Evolutionary conservation across 2,797 vertebrate species (phyloP).

Genomic region (Anguilla marmorata): DNA sequence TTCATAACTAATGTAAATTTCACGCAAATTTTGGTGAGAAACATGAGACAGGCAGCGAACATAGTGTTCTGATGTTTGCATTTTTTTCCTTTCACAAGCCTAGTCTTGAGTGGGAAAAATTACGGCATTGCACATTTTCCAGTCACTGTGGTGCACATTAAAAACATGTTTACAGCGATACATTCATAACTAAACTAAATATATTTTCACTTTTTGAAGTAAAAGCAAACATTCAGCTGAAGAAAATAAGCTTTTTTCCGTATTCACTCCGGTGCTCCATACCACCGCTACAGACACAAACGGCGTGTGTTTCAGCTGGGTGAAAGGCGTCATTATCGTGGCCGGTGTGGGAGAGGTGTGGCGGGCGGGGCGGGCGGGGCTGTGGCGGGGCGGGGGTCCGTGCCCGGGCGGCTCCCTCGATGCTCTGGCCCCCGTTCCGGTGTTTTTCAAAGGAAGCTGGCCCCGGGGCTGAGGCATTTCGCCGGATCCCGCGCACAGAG

Average conservation of each 20-base stretch:
- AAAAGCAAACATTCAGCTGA: neutral
- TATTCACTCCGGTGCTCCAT: neutral
- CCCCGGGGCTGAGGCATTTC: constrained; percentile 54
- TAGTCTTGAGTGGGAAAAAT: constrained; percentile 39
- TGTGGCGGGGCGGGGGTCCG: constrained; percentile 32
- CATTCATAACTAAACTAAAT: neutral
- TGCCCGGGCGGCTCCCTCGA: constrained; percentile 43
- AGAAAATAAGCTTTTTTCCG: neutral
- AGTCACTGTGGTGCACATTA: neutral
- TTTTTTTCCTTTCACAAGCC: constrained; percentile 41
- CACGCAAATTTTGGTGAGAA: neutral
- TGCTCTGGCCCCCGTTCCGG: constrained; percentile 51
- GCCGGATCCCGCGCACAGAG: constrained; percentile 66
- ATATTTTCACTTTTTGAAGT: neutral
- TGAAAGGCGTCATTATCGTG: neutral
- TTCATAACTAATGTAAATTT: constrained; percentile 11
- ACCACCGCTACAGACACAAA: neutral
- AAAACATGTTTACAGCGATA: neutral
- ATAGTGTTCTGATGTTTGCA: neutral
- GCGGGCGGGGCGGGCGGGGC: neutral
- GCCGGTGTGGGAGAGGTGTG: neutral
- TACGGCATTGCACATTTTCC: constrained; percentile 42
- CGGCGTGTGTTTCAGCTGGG: neutral
- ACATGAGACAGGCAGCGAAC: neutral
- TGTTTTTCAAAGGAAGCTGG: constrained; percentile 77